These are phyloP conservation scores for Ametastegia equiseti DNA, from an alignment of 2,888 invertebrate genomes.

Conservation along the genomic window DNA sequence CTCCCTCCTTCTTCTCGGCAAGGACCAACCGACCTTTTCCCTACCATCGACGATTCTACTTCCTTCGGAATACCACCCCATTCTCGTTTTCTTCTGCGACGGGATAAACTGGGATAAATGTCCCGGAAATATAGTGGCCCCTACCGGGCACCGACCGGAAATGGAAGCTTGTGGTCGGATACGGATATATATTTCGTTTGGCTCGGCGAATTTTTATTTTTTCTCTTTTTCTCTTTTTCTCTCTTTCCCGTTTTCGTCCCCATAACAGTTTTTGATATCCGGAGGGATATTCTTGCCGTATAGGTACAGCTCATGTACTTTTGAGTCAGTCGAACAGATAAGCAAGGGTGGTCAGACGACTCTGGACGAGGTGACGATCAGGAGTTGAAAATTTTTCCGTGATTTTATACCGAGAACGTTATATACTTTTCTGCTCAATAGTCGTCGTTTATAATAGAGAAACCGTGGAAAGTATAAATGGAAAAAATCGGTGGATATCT, in stretches of 20 bases:
- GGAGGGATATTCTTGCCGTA: conserved; percentile 62
- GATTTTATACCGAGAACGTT: no score
- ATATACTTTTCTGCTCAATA: no score
- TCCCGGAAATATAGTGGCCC: conserved; percentile 77
- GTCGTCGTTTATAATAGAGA: no score
- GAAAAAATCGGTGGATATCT: conserved; percentile 16
- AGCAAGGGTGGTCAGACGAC: neutral
- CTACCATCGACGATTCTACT: conserved; percentile 18
- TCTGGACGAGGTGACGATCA: conserved; percentile 15
- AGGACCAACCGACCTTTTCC: conserved; percentile 34
- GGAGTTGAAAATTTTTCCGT: neutral
- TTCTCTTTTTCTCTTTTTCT: conserved; percentile 46
- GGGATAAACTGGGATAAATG: conserved; percentile 79
- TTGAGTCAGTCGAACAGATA: conserved; percentile 1
- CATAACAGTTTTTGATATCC: conserved; percentile 72
- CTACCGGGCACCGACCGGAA: conserved; percentile 75
- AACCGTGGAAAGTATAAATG: neutral
- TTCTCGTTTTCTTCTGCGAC: conserved; percentile 55
- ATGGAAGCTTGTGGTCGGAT: conserved; percentile 79
- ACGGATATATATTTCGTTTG: conserved; percentile 77
- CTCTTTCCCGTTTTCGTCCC: conserved; percentile 48
- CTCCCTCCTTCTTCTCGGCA: no score
- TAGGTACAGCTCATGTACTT: neutral
- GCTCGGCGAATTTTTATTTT: conserved; percentile 69
- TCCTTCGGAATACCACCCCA: conserved; percentile 38